Base-by-base conservation (phyloP, 2,797 vertebrate genomes). In the Spheniscus humboldti region DNA sequence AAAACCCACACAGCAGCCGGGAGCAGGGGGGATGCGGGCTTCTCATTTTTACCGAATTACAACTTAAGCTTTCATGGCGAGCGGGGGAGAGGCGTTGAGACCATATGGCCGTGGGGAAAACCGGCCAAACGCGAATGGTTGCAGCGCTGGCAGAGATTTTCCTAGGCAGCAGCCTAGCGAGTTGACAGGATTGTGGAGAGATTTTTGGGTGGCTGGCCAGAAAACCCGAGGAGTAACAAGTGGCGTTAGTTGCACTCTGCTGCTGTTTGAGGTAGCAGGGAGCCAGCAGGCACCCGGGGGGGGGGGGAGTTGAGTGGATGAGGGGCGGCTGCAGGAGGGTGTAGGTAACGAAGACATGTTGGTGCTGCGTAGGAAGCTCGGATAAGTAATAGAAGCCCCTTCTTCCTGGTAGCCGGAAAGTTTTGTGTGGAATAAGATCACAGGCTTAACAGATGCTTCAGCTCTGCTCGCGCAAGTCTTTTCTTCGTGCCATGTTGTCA, bases 1-100 rank as follows among this genome's bases (percentile, higher is more conserved):
- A 97, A 97, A 97, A 95, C 93, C 95, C 97, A 57, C 95, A 57
- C 60, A 37, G 92, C 93, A 79, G 80, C 91, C 53, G 7, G 20
- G 95, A 91, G 68, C 86, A 33, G 86, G 86, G 91, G 81, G 82
- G 35, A 96, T 80, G 88, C 9, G 15, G 83, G 93, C 81, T 87
- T 69, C 81, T 90, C 52, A 1, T 88, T 96, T 94, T 41, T 71
- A 31, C 80, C 2, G n/a, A 94, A 41, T 92, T 90, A 79, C 88
- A 85, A 52, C 48, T 69, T 37, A 4, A 79, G 96, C 94, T 95
- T 86, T 95, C 77, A 39, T 68, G 92, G 87, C 3, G 10, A 88
- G 87, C 30, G 31, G 85, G 75, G 96, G 92, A 92, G 93, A 96
- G 86, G 94, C 50, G 25, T 45, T 41, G 84, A 37, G 95, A 72